Evolutionary conservation across 2,113 vertebrate species (phyloP).

Genomic region (Toxotes chatareus): DNA sequence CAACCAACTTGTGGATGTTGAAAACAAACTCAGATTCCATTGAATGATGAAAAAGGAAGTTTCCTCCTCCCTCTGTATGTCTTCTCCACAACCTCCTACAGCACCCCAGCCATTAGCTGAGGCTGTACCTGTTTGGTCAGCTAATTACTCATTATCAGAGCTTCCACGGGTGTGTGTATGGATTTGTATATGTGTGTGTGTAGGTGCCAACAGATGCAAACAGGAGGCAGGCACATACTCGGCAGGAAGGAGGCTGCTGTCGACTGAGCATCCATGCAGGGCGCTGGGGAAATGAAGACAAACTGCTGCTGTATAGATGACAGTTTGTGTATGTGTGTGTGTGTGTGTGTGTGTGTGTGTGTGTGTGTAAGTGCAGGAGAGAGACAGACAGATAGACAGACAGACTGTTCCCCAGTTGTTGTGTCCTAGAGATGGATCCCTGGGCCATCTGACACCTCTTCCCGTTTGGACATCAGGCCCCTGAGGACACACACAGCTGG

Average conservation of each 20-base stretch:
- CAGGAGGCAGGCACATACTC: constrained; percentile 48
- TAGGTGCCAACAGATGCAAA: constrained; percentile 57
- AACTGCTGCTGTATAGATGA: constrained; percentile 60
- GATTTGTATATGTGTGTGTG: constrained; percentile 24
- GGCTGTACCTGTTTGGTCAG: constrained; percentile 57
- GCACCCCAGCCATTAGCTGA: constrained; percentile 40
- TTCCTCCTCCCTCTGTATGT: background rate
- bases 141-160: constrained; percentile 77
- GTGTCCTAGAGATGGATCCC: constrained; percentile 63
- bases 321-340: constrained; percentile 28
- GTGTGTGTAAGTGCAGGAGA: background rate
- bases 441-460: constrained; percentile 75
- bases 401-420: constrained; percentile 64
- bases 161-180: constrained; percentile 36
- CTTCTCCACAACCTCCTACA: background rate
- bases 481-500: constrained; percentile 71
- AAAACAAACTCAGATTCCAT: constrained; percentile 10
- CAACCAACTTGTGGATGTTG: background rate
- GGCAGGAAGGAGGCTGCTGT: constrained; percentile 60
- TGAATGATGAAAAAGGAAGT: constrained; percentile 36
- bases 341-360: constrained; percentile 3
- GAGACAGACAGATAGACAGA: constrained; percentile 23
- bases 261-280: constrained; percentile 64
- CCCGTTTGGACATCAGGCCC: constrained; percentile 77
- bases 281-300: constrained; percentile 61